A percentile compares a stretch with the other conserved stretches of the same genome.
Conservation (phyloP, 1,140 invertebrate genomes). For the Drosophila guanche region DNA sequence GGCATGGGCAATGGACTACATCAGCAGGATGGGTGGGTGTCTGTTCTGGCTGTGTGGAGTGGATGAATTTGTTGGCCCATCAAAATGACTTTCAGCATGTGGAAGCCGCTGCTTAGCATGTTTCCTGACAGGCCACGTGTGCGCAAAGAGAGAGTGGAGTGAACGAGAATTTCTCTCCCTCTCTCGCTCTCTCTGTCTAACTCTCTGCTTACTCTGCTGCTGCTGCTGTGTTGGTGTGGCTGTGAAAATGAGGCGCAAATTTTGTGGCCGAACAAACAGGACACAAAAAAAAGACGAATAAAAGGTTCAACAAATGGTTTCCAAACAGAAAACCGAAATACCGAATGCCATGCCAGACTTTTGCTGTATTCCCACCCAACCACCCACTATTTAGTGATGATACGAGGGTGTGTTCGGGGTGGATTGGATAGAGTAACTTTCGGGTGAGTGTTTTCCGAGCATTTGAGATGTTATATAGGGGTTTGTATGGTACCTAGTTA, state of each 20-base stretch:
- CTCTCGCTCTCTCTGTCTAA: conserved; percentile 16
- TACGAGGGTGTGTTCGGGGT: conserved; percentile 45
- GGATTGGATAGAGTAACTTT: conserved; percentile 2
- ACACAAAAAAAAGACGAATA: conserved; percentile 46
- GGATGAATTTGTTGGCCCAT: conserved; percentile 57
- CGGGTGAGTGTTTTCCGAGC: conserved; percentile 13
- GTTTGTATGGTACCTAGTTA: not conserved
- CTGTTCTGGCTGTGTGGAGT: conserved; percentile 17
- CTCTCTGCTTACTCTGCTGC: conserved; percentile 3
- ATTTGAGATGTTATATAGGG: not conserved
- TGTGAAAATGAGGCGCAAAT: conserved; percentile 77
- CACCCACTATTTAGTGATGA: conserved; percentile 73
- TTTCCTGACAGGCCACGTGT: conserved; percentile 78
- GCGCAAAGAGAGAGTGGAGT: conserved; percentile 49
- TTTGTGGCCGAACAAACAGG: conserved; percentile 65
- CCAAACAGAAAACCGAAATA: conserved; percentile 58
- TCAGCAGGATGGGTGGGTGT: conserved; percentile 9
- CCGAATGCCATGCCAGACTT: conserved; percentile 20
- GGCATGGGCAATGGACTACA: conserved; percentile 2
- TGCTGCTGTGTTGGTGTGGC: conserved; percentile 10
- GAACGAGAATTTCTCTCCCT: conserved; percentile 17
- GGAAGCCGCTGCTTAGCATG: conserved; percentile 77
- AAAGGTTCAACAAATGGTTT: conserved; percentile 81
- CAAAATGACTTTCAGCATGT: conserved; percentile 77
- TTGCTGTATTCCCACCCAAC: conserved; percentile 7